Evolutionary conservation across 2,113 vertebrate genomes (phyloP).

Genomic region (Miniopterus natalensis): DNA sequence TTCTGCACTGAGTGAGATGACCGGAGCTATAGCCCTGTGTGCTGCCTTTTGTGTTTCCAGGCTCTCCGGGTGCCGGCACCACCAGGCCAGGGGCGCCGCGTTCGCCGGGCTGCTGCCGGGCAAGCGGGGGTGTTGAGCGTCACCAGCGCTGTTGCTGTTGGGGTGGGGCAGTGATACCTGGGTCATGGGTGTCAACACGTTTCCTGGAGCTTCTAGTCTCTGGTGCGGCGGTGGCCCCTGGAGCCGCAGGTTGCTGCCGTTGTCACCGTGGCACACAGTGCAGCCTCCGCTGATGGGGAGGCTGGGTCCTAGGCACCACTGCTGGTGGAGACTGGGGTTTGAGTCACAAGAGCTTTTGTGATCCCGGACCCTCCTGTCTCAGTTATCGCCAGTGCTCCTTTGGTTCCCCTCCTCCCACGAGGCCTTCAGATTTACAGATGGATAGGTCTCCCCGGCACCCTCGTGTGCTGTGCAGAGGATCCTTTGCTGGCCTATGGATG

Average conservation of each 20-base stretch:
- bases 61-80: background rate
- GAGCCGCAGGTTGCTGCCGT: background rate
- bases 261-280: background rate
- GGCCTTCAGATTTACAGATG: background rate
- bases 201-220: background rate
- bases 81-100: background rate
- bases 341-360: background rate
- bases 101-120: background rate
- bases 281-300: background rate
- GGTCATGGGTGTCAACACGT: background rate
- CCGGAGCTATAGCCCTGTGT: background rate
- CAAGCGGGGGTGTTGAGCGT: background rate
- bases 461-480: background rate
- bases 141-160: background rate
- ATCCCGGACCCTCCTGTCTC: background rate
- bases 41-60: background rate
- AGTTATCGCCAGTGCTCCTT: background rate
- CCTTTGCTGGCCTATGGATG: background rate
- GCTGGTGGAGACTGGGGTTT: background rate
- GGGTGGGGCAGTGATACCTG: background rate
- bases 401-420: no score
- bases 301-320: background rate
- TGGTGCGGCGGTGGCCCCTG: background rate
- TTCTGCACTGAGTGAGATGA: no score
- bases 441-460: background rate